Evolutionary conservation across 2,888 invertebrate species (phyloP), one percentile per base, ranked within the genome.

Genomic region (Pachycephus smyrnensis): DNA sequence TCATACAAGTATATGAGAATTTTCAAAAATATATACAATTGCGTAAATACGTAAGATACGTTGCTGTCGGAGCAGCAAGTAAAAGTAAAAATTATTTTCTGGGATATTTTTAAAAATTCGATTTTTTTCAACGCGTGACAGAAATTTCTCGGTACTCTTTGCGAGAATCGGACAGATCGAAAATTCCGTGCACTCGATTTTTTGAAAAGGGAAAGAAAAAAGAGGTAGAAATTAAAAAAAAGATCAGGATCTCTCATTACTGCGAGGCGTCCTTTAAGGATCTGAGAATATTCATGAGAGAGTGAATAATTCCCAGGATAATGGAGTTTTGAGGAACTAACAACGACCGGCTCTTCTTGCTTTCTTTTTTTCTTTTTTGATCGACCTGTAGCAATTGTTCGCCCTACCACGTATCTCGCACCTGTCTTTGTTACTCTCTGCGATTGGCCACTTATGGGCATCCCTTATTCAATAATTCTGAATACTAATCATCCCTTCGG

Each of bases 301-400:
- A 23, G 0, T 55, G 1, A 55, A 55, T 55, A 55, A 55, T 55
- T 23, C 23, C 9, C 55, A 55, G 55, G 55, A 55, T 55, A 55
- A 55, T 55, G 55, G 55, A 55, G 23, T 55, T 55, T 2, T 55
- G n/a, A 71, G 82, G 82, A 82, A 82, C 82, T 79, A 82, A 79
- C 80, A 80, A 81, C 82, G 79, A 77, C 69, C 78, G 82, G 81
- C 81, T 78, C 74, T 55, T 55, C 55, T 23, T 23, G 23, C 55
- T 23, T 55, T 55, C 23, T 6, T 36, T 36, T 55, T 55, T 40
- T n/a, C n/a, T 40, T 55, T 55, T 40, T 1, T 15, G 55, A 55
- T 55, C 55, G 23, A 55, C 55, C 55, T 55, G 55, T 55, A 55
- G 23, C 55, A 23, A 55, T 23, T 55, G 55, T 55, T 55, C 55